These are phyloP conservation scores for Lasioglossum figueresi DNA, from an alignment of 2,888 invertebrate genomes.

Conservation along the genomic window DNA sequence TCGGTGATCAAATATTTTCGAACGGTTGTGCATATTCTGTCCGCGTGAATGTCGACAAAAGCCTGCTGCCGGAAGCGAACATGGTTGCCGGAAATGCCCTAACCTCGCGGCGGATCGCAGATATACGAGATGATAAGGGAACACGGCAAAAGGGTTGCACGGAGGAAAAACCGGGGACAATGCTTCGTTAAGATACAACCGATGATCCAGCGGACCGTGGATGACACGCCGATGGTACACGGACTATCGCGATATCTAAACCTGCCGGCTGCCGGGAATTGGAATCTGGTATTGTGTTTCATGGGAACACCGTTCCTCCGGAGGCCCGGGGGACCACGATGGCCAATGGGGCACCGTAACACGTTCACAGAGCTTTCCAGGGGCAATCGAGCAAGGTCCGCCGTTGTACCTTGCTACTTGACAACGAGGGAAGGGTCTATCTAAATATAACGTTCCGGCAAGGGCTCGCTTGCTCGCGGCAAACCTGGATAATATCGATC, in stretches of 20 bases:
- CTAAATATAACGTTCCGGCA: slow-evolving; percentile 73
- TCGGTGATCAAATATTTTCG: not conserved
- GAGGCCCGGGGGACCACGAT: slow-evolving; percentile 59
- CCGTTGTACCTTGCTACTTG: slow-evolving; percentile 60
- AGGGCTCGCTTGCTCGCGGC: slow-evolving; percentile 62
- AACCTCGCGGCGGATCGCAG: not conserved
- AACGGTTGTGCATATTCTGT: not conserved
- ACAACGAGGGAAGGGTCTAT: slow-evolving; percentile 69
- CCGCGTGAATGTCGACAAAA: not conserved
- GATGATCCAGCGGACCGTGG: slow-evolving; percentile 13
- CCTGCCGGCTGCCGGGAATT: slow-evolving; percentile 42
- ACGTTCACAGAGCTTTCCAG: slow-evolving; percentile 51
- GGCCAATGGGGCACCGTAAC: slow-evolving; percentile 26
- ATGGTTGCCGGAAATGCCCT: not conserved
- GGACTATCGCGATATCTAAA: slow-evolving; percentile 35
- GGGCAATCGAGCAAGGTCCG: slow-evolving; percentile 59
- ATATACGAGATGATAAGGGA: not conserved
- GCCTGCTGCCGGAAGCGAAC: not conserved
- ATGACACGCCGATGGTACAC: not conserved
- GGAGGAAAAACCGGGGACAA: slow-evolving; percentile 24
- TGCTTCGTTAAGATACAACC: slow-evolving; percentile 33
- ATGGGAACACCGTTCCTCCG: slow-evolving; percentile 21
- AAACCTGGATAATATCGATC: slow-evolving; percentile 75
- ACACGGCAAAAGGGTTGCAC: not conserved
- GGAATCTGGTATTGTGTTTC: slow-evolving; percentile 46